These are phyloP conservation scores for Nycticebus coucang DNA, from an alignment of 2,113 vertebrate species.

Conservation along the genomic window DNA sequence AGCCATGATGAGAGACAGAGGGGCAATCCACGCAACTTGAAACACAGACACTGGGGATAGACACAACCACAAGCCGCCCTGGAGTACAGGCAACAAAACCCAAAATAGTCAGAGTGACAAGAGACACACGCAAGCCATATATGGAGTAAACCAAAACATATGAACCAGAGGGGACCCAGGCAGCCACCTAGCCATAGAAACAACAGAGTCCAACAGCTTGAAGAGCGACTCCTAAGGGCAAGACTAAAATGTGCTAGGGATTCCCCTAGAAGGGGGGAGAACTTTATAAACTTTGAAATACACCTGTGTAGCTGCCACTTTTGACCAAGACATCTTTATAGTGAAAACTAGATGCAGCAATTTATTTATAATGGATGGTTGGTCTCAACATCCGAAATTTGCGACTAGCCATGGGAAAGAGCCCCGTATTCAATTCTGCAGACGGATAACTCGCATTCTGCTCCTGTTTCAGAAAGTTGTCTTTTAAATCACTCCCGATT, in stretches of 20 bases:
- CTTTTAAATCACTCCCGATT: not conserved
- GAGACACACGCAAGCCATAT: constrained; percentile 63
- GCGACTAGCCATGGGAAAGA: not conserved
- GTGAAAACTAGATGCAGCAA: not conserved
- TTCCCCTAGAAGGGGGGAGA: not conserved
- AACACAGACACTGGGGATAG: constrained; percentile 80
- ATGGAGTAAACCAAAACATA: constrained; percentile 54
- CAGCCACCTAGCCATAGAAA: not conserved
- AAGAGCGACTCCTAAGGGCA: not conserved
- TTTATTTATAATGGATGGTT: not conserved
- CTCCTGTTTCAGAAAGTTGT: not conserved
- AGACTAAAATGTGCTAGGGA: not conserved
- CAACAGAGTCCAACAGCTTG: not conserved
- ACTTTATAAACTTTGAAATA: not conserved
- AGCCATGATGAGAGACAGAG: constrained; percentile 87
- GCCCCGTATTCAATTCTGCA: not conserved
- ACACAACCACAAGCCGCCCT: constrained; percentile 75
- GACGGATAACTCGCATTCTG: too few relatives aligned
- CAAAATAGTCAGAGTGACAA: constrained; percentile 73
- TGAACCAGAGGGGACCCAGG: constrained; percentile 1
- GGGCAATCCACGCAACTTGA: constrained; percentile 79
- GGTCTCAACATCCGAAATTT: not conserved
- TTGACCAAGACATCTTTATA: not conserved
- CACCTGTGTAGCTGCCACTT: not conserved
- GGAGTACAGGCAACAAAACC: constrained; percentile 83